Evolutionary conservation across 2,888 invertebrate species (phyloP).

Genomic region (Heliconius sara): DNA sequence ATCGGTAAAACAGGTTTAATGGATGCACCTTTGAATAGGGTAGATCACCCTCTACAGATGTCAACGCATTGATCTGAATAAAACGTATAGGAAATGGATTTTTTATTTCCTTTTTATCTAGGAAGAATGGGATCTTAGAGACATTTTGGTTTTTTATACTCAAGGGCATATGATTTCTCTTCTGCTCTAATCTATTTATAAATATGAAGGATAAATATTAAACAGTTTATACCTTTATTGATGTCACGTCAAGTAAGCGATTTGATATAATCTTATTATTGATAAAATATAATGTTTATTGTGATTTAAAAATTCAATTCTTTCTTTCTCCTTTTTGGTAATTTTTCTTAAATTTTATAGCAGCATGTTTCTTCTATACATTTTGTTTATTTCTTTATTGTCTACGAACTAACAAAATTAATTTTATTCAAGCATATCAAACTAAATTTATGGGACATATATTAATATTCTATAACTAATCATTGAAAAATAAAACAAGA

Average conservation of each 20-base stretch:
- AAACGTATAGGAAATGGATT: conserved; percentile 73
- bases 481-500: conserved; percentile 34
- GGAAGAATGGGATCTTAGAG: conserved; percentile 34
- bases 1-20: conserved; percentile 81
- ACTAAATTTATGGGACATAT: background rate
- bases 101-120: conserved; percentile 60
- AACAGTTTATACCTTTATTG: conserved; percentile 22
- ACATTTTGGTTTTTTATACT: conserved; percentile 31
- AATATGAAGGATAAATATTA: conserved; percentile 27
- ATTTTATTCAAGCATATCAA: background rate
- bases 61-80: conserved; percentile 72
- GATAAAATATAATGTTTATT: conserved; percentile 9
- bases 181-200: conserved; percentile 29
- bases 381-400: background rate
- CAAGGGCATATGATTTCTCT: conserved; percentile 21
- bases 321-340: background rate
- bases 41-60: conserved; percentile 71
- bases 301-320: background rate
- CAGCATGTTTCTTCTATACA: too few species aligned
- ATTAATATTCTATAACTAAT: conserved; percentile 30
- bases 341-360: background rate
- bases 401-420: background rate
- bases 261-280: conserved; percentile 25
- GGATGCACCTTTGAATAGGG: conserved; percentile 76
- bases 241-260: conserved; percentile 6